Percentiles rank a stretch among this genome's conserved stretches.
Conservation (phyloP, 2,797 vertebrate species). For the Rhinophrynus dorsalis region DNA sequence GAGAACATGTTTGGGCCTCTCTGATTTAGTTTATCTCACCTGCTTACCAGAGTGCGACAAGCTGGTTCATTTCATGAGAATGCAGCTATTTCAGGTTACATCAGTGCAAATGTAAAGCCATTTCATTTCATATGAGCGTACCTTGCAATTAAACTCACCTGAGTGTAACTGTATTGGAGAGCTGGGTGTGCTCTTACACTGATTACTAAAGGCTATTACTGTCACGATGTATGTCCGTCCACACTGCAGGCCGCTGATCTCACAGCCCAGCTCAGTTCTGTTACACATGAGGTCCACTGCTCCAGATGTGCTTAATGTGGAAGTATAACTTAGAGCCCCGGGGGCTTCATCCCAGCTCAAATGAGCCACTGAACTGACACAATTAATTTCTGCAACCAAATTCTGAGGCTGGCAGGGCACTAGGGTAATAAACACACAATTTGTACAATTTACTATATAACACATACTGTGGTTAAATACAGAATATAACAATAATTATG, state of each 20-base stretch:
- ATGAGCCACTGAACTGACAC: background rate
- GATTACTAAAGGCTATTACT: conserved; percentile 25
- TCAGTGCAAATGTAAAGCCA: too few relatives aligned
- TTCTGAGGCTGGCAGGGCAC: conserved; percentile 19
- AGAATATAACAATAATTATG: too few relatives aligned
- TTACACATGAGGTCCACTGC: conserved; percentile 60
- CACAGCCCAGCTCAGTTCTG: conserved; percentile 55
- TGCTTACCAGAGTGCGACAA: too few relatives aligned
- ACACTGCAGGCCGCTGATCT: conserved; percentile 49
- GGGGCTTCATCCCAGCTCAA: conserved; percentile 11
- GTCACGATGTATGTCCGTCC: conserved; percentile 23
- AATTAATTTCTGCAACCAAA: conserved; percentile 1
- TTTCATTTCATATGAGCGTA: too few relatives aligned
- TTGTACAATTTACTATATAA: too few relatives aligned
- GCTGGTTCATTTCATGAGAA: too few relatives aligned
- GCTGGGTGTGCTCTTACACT: conserved; percentile 31
- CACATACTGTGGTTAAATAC: too few relatives aligned
- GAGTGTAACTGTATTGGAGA: background rate
- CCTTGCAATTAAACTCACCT: conserved; percentile 1
- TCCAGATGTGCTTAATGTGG: conserved; percentile 58
- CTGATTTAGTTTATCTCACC: too few relatives aligned
- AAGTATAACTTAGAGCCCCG: conserved; percentile 63
- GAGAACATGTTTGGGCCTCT: too few relatives aligned
- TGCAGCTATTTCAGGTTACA: too few relatives aligned
- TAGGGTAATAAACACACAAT: background rate